Base-by-base conservation (phyloP, 2,113 vertebrate species). In the Corynorhinus townsendii region DNA sequence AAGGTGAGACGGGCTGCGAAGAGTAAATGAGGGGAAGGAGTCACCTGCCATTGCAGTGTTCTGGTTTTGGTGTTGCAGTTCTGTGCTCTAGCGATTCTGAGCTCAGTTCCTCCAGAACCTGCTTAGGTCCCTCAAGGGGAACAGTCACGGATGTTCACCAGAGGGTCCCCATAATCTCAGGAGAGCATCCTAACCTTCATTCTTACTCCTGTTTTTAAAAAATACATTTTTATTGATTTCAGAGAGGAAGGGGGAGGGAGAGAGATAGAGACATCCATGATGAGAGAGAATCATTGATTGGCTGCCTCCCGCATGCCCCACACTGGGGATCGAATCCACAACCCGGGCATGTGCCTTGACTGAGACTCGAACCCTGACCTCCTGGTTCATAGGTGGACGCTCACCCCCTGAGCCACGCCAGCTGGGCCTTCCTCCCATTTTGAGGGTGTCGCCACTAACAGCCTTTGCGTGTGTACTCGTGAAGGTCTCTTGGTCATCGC, bases 1-100 rank as follows among this genome's bases (percentile, higher is more conserved):
- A 99, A 99, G 99, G 99, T 99, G 98, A 99, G 99, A 91, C 17
- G 89, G 71, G 12, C 43, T 89, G 10, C 26, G 68, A 71, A 68
- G 35, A 26, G 7, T 49, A 16, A 68, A 54, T 14, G 75, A 91
- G 59, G 30, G 59, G 30, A 40, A 52, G 47, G 35, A 22, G 45
- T 82, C 14, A 14, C 62, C 12, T 76, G 72, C 26, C 24, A 14
- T 62, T 86, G 92, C 66, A 35, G 43, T 20, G 20, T 43, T 7
- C 33, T n/a, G 80, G 38, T 26, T 72, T 73, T 75, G 26, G 83
- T n/a, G 87, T 91, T 69, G 68, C 26, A 30, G 0, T 91, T 95
- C n/a, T 75, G 12, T 12, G 28, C 62, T 92, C 9, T 4, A 49
- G 33, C 40, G 82, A 2, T 80, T 68, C 79, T n/a, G 86, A 93